phyloP scores from a whole-genome alignment of 1,140 invertebrate species.

The Camponotus vicinus region DNA sequence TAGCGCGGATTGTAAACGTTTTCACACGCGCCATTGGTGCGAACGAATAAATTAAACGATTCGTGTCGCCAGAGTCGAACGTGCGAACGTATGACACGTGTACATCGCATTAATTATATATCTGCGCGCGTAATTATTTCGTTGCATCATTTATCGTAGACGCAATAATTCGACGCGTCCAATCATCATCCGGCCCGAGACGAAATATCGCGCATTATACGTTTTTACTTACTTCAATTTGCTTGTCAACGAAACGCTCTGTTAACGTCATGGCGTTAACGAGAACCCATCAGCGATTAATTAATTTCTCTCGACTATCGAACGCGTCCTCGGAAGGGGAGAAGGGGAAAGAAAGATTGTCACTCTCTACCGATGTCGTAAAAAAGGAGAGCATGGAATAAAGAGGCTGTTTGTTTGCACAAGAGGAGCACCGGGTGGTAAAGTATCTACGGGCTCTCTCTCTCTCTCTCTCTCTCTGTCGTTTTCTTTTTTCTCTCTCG shows the following conservation, averaged over 20 bases:
- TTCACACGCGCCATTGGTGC: constrained; percentile 45
- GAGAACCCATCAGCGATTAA: constrained; percentile 45
- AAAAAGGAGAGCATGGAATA: constrained; percentile 19
- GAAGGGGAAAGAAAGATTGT: constrained; percentile 24
- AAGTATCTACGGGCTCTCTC: constrained; percentile 41
- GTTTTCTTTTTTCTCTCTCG: neutral
- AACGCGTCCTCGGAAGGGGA: neutral
- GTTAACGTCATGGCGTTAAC: constrained; percentile 35
- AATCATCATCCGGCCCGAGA: neutral
- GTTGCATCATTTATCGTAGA: constrained; percentile 16
- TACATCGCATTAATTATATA: constrained; percentile 30
- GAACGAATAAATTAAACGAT: constrained; percentile 52
- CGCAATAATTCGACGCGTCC: constrained; percentile 37
- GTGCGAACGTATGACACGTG: neutral
- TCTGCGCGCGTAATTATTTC: constrained; percentile 17
- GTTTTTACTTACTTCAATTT: constrained; percentile 19
- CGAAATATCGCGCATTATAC: neutral
- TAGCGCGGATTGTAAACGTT: constrained; percentile 32
- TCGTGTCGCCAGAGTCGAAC: neutral
- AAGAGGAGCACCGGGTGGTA: constrained; percentile 39
- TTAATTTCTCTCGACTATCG: constrained; percentile 36
- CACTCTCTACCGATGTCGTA: neutral
- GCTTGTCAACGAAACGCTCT: constrained; percentile 28
- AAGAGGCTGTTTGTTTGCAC: constrained; percentile 61
- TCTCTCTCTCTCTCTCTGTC: neutral